These are phyloP conservation scores for Suillia variegata DNA, from an alignment of 2,888 invertebrate genomes.

Conservation along the genomic window DNA sequence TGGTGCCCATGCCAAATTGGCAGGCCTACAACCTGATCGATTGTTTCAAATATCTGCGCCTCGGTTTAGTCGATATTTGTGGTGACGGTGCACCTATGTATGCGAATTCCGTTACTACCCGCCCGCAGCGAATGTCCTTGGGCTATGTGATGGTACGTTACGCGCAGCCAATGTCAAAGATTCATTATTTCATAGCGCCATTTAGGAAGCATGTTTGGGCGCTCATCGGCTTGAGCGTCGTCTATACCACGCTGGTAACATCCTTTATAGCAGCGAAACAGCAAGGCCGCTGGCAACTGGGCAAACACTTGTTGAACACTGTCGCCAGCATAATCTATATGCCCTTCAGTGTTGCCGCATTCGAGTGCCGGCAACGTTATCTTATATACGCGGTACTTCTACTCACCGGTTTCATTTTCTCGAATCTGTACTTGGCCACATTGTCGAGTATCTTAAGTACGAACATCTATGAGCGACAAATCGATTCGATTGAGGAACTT, in stretches of 20 bases:
- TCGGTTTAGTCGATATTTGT: constrained; percentile 20
- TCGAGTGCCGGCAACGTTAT: not conserved
- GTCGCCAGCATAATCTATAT: constrained; percentile 10
- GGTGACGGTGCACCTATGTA: constrained; percentile 9
- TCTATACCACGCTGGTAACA: constrained; percentile 7
- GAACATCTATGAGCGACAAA: constrained; percentile 31
- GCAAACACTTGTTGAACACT: constrained; percentile 4
- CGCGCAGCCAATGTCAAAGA: constrained; percentile 32
- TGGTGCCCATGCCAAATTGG: not conserved
- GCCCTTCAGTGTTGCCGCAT: not conserved
- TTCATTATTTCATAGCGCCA: constrained; percentile 34
- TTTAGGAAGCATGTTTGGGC: constrained; percentile 24
- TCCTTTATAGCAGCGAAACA: constrained; percentile 7
- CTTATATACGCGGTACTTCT: constrained; percentile 8
- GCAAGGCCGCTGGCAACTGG: constrained; percentile 8
- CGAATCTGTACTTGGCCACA: constrained; percentile 32
- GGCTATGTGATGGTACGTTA: constrained; percentile 15
- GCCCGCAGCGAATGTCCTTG: not conserved
- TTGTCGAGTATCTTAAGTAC: constrained; percentile 36
- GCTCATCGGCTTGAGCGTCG: not conserved
- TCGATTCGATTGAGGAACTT: constrained; percentile 33
- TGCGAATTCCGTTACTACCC: not conserved
- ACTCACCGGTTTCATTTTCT: constrained; percentile 27
- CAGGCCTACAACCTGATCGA: not conserved
- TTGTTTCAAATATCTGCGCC: constrained; percentile 8